A percentile compares a stretch with the other conserved stretches of the same genome.
Evolutionary conservation across 2,113 vertebrate species (phyloP).

Genomic region (Tragulus kanchil): DNA sequence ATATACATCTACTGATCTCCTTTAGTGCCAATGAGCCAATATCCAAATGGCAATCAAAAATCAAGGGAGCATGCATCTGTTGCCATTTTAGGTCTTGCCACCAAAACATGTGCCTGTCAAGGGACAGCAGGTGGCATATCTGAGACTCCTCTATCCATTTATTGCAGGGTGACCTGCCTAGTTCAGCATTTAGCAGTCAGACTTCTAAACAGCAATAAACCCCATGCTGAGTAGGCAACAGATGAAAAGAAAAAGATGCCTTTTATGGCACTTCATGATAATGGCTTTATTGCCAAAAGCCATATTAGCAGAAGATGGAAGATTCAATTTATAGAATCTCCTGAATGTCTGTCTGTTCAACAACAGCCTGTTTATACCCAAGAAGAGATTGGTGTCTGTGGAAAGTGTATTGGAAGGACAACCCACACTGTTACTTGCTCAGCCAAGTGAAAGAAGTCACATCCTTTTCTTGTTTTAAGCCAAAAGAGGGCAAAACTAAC

Average conservation of each 20-base stretch:
- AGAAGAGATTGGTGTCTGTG: slow-evolving; percentile 63
- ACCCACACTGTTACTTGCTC: slow-evolving; percentile 20
- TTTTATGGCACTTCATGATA: slow-evolving; percentile 81
- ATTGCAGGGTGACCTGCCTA: slow-evolving; percentile 77
- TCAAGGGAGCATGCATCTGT: not conserved
- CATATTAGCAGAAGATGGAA: slow-evolving; percentile 82
- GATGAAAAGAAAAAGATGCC: slow-evolving; percentile 76
- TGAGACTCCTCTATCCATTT: slow-evolving; percentile 48
- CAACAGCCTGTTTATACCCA: slow-evolving; percentile 73
- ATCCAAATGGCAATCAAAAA: not conserved
- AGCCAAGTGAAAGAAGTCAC: not conserved
- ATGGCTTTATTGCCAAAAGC: slow-evolving; percentile 84
- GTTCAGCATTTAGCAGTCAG: slow-evolving; percentile 76
- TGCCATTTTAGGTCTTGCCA: not conserved
- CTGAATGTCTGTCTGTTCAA: slow-evolving; percentile 74
- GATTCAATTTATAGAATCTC: slow-evolving; percentile 80
- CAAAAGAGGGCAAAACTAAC: slow-evolving; percentile 48
- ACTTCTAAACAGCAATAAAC: slow-evolving; percentile 82
- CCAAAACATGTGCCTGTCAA: not conserved
- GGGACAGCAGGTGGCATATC: slow-evolving; percentile 52
- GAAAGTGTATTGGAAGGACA: slow-evolving; percentile 67
- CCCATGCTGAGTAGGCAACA: slow-evolving; percentile 82
- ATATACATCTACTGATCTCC: not conserved
- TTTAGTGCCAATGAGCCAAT: not conserved
- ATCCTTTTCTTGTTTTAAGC: slow-evolving; percentile 45